Conservation (phyloP, 2,797 vertebrate species). For the Acrossocheilus fasciatus region DNA sequence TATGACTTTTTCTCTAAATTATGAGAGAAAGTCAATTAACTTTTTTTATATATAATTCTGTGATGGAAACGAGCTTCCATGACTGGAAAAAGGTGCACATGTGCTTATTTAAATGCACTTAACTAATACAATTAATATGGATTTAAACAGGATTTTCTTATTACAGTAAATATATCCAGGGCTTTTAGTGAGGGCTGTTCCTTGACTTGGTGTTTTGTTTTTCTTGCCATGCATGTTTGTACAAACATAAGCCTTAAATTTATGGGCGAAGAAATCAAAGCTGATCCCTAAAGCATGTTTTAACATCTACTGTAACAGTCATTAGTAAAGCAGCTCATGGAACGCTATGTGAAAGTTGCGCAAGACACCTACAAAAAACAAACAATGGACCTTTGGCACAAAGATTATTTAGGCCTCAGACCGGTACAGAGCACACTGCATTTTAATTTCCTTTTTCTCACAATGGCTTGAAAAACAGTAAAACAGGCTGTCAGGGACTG, state of each 20-base stretch:
- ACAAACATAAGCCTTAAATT: not conserved
- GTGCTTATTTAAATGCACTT: not conserved
- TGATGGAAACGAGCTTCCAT: not conserved
- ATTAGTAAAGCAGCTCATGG: constrained; percentile 9
- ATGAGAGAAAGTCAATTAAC: too few species aligned
- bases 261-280: not conserved
- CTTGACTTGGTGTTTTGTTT: not conserved
- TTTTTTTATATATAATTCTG: too few species aligned
- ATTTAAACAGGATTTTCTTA: not conserved
- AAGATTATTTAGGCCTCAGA: constrained; percentile 15
- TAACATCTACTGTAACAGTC: not conserved
- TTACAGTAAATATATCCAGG: not conserved
- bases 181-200: not conserved
- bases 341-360: constrained; percentile 1
- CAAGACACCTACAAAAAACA: constrained; percentile 22
- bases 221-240: not conserved
- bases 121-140: not conserved
- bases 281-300: constrained; percentile 16
- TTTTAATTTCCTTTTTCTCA: constrained; percentile 44
- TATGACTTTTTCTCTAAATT: too few species aligned
- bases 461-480: constrained; percentile 23
- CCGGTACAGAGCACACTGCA: not conserved
- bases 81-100: not conserved
- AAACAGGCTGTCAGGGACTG: not conserved
- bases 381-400: constrained; percentile 28